Percentiles rank a stretch among this genome's conserved stretches.
Evolutionary conservation across 2,888 invertebrate species (phyloP).

Genomic region (Stenichneumon culpator): DNA sequence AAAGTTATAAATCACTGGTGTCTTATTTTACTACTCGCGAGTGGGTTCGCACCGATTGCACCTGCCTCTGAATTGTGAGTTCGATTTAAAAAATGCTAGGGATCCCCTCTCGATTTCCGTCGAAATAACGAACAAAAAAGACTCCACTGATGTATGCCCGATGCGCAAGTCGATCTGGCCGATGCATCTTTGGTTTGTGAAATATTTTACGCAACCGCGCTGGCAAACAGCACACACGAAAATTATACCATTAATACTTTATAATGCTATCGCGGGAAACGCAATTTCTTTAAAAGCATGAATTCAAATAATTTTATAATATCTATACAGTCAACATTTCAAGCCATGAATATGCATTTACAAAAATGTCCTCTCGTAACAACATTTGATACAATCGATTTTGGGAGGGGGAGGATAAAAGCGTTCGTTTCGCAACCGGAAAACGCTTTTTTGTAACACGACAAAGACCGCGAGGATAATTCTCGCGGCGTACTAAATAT

Average conservation of each 20-base stretch:
- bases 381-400: slow-evolving; percentile 30
- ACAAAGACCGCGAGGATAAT: background rate
- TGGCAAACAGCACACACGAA: background rate
- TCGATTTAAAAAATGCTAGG: background rate
- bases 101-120: background rate
- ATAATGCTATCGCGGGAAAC: background rate
- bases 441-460: background rate
- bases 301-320: slow-evolving; percentile 13
- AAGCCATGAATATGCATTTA: slow-evolving; percentile 4
- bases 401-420: background rate
- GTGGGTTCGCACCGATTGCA: background rate
- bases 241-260: background rate
- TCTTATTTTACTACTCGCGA: background rate
- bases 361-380: slow-evolving; percentile 47
- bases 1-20: slow-evolving; percentile 14
- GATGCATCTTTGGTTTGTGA: background rate
- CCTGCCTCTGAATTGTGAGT: slow-evolving; percentile 22
- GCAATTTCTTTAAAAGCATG: background rate
- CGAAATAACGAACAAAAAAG: background rate
- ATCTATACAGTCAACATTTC: slow-evolving; percentile 23
- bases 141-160: background rate
- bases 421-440: background rate
- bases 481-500: background rate
- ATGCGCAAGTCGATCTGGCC: background rate
- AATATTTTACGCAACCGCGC: background rate